Evolutionary conservation across 1,140 invertebrate species (phyloP), one percentile per base, ranked within the genome.

Genomic region (Calosoma granatense): DNA sequence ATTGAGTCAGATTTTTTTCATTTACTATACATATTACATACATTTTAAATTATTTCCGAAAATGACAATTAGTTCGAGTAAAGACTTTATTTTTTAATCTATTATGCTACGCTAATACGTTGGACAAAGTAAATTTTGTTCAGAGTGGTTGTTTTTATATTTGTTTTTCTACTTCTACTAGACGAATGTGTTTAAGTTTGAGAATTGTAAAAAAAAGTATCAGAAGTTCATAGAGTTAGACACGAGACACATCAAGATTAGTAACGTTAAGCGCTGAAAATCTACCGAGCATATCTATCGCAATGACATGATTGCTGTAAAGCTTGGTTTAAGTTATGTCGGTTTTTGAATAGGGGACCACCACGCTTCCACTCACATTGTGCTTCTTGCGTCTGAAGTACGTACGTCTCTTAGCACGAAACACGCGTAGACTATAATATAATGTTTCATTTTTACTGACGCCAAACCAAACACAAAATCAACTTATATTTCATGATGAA

Each of bases 321-420:
- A 12, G 41, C 41, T 47, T 47, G 41, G 15, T 6, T 47, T 47
- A 30, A 30, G 14, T 6, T 6, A 30, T 11, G 41, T 47, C 41
- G 41, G 41, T 47, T 47, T 36, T 47, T 47, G 17, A 47, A 47
- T 47, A 47, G 41, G 41, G 41, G 41, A 47, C 41, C 41, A 47
- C 41, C 41, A 47, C 41, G 41, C 41, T 47, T 47, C 41, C 41
- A 47, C 41, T 11, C 41, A 47, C 15, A n/a, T 47, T 47, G 41
- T 47, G 41, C 41, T 47, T 47, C 41, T 9, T 17, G 6, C 41
- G 41, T 47, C 41, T 4, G 4, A 4, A 30, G 14, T 11, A 12
- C 6, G 6, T 9, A 47, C 41, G 41, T 47, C 41, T n/a, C 26
- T 47, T 47, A 47, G 41, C 41, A 47, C 17, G 3, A 47, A 47